phyloP scores from a whole-genome alignment of 2,797 vertebrate species.

The Allobates femoralis region DNA sequence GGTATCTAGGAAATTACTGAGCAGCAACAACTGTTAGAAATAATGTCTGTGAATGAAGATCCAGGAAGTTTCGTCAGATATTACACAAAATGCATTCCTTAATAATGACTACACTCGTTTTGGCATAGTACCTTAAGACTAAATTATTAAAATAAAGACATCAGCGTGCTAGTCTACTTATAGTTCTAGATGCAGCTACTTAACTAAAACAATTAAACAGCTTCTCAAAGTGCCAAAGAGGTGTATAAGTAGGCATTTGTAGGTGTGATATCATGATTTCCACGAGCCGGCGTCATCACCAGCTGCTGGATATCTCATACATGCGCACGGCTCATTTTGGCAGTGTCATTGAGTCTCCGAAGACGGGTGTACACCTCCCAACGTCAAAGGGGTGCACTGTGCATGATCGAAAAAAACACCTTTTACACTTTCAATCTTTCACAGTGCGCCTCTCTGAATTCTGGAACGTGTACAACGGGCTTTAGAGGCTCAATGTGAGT shows the following conservation, averaged over 20 bases:
- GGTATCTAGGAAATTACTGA: constrained; percentile 14
- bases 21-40: background rate
- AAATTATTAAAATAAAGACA: background rate
- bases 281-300: no score
- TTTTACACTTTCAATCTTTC: no score
- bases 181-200: background rate
- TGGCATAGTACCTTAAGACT: background rate
- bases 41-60: background rate
- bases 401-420: no score
- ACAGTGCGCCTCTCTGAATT: no score
- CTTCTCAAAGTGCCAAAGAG: background rate
- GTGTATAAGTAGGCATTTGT: background rate
- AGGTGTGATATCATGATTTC: no score
- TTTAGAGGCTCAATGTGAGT: no score
- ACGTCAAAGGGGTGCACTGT: no score
- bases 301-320: no score
- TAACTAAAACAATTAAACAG: background rate
- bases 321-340: no score
- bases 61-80: constrained; percentile 2
- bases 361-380: no score
- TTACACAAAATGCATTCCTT: constrained; percentile 9
- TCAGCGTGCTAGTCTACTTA: background rate
- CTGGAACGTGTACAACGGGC: no score
- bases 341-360: no score
- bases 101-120: background rate